These are phyloP conservation scores for Trissolcus japonicus DNA, from an alignment of 2,888 invertebrate species.

Conservation along the genomic window DNA sequence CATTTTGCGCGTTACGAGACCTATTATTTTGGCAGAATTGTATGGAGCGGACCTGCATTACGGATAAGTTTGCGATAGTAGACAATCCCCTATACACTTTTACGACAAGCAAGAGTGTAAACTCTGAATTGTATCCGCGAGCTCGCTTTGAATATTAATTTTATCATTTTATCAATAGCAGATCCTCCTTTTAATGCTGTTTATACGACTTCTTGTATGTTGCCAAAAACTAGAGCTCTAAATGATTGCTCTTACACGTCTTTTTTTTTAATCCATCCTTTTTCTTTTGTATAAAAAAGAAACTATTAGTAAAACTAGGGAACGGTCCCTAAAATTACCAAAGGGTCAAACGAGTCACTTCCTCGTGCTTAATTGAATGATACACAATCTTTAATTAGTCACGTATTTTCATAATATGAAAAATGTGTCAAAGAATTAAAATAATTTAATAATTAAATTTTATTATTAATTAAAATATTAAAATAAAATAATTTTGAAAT, in stretches of 20 bases:
- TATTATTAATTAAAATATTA: too few species aligned
- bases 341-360: too few species aligned
- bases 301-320: too few species aligned
- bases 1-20: constrained; percentile 38
- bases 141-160: constrained; percentile 52
- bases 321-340: too few species aligned
- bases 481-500: too few species aligned
- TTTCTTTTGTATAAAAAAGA: too few species aligned
- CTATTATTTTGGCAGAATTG: constrained; percentile 50
- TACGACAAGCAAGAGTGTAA: constrained; percentile 53
- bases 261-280: background rate
- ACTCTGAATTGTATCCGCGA: constrained; percentile 45
- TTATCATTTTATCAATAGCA: constrained; percentile 46
- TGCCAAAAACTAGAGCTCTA: constrained; percentile 16
- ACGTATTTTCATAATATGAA: too few species aligned
- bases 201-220: constrained; percentile 25
- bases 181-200: constrained; percentile 24
- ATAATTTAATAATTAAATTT: too few species aligned
- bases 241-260: background rate
- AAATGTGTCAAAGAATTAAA: too few species aligned
- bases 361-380: too few species aligned
- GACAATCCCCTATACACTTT: constrained; percentile 57
- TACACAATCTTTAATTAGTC: too few species aligned
- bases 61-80: constrained; percentile 52
- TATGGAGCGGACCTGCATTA: constrained; percentile 49